Conservation (phyloP, 2,797 vertebrate species). For the Sebastes diaconus region DNA sequence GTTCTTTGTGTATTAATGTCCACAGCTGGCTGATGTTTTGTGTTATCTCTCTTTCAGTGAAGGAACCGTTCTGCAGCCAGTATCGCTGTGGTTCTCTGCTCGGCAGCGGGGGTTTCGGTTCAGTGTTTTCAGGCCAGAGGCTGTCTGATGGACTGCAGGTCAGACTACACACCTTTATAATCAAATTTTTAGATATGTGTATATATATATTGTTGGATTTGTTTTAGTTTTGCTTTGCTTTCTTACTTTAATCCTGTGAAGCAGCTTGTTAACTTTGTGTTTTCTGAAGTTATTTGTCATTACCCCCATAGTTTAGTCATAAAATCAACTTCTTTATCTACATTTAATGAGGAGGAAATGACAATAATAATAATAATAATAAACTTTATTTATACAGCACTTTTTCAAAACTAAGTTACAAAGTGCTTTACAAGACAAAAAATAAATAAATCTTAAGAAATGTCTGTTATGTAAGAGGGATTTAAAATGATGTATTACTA, state of each 20-base stretch:
- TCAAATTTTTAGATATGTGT: background rate
- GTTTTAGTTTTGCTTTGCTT: too few relatives aligned
- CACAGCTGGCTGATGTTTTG: background rate
- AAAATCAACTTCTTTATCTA: too few relatives aligned
- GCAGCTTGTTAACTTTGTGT: too few relatives aligned
- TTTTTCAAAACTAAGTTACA: background rate
- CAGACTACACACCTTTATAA: background rate
- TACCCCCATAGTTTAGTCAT: too few relatives aligned
- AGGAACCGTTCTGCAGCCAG: slow-evolving; percentile 80
- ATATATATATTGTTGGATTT: too few relatives aligned
- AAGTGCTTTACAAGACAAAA: too few relatives aligned
- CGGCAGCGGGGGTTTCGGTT: slow-evolving; percentile 88
- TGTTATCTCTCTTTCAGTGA: slow-evolving; percentile 57
- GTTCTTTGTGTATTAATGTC: background rate
- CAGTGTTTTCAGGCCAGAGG: slow-evolving; percentile 84
- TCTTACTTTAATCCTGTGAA: too few relatives aligned
- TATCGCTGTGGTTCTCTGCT: slow-evolving; percentile 82
- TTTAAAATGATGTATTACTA: background rate
- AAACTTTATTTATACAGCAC: background rate
- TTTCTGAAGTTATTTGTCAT: too few relatives aligned
- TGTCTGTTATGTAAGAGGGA: too few relatives aligned
- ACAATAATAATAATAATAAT: background rate
- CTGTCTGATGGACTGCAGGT: slow-evolving; percentile 86
- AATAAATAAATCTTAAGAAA: too few relatives aligned
- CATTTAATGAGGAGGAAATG: too few relatives aligned